Evolutionary conservation across 2,797 vertebrate genomes (phyloP), one percentile per base, ranked within the genome.

Genomic region (Heliangelus exortis): DNA sequence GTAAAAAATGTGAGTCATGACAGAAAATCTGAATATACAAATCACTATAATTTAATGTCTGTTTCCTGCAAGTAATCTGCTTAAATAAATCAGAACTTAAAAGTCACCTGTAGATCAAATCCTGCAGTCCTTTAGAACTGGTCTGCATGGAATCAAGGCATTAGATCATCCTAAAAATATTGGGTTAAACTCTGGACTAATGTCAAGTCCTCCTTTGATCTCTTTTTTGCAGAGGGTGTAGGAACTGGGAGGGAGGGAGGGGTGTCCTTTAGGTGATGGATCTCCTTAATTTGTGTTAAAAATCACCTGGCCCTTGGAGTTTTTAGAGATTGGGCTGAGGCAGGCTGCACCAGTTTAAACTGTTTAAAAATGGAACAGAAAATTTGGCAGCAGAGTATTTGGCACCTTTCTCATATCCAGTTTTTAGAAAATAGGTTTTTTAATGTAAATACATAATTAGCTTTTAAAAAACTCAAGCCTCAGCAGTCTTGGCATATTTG

Each of bases 221-320:
- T 33, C 18, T 54, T 15, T 25, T 15, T 25, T 75, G 63, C 36
- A 45, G 39, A 26, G 13, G 29, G 10, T 8, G 10, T 53, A 17
- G 33, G 77, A 43, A 2, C 43, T 50, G 8, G 1, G 29, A 29
- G 59, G 18, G 39, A 41, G 13, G 39, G 39, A 41, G 39, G 39
- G 6, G 11, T 14, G 3, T 22, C 3, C 4, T 33, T 41, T 12
- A 0, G 22, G 33, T 3, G 6, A 2, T 33, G 41, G 18, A 9
- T 39, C 18, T 73, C 6, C 5, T 63, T 31, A 4, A 31, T 25
- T 62, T 59, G 15, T 19, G 33, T 83, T 74, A 2, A 47, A 65
- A 71, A 17, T 5, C 7, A 81, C 18, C 28, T 18, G 22, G 12
- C 11, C 7, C 19, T 19, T 61, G 12, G 47, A 16, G 2, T 13